phyloP scores from a whole-genome alignment of 2,113 vertebrate genomes.

The Symphodus melops region DNA sequence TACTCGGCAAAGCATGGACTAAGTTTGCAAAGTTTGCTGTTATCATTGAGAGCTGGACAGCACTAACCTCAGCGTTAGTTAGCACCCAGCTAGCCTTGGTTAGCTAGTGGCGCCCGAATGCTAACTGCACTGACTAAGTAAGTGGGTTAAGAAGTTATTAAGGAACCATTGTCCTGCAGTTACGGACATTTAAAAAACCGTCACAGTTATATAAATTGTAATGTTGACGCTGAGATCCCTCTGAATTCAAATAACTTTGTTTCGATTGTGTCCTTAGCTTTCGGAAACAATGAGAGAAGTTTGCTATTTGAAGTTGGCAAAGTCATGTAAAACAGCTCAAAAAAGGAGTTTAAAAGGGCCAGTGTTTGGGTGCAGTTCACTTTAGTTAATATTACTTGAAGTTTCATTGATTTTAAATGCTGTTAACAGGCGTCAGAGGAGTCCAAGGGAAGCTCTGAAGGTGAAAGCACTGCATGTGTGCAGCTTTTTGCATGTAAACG shows the following conservation, averaged over 20 bases:
- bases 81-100: constrained; percentile 28
- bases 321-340: not conserved
- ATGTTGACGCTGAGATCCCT: not conserved
- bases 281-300: constrained; percentile 1
- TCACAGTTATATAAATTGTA: accelerated
- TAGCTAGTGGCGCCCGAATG: constrained; percentile 32
- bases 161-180: no score
- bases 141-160: constrained; percentile 6
- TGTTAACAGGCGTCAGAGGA: not conserved
- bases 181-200: not conserved
- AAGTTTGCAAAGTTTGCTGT: not conserved
- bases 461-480: not conserved
- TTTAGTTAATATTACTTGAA: no score
- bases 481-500: not conserved
- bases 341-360: not conserved
- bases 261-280: not conserved
- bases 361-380: not conserved
- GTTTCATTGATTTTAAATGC: not conserved
- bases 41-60: not conserved
- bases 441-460: not conserved
- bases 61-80: constrained; percentile 24
- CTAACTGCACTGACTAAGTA: not conserved
- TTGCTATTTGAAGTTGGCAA: constrained; percentile 40
- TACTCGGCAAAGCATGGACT: not conserved
- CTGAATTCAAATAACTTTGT: not conserved